phyloP scores from a whole-genome alignment of 2,888 invertebrate genomes.

The Drosophila anomelani region DNA sequence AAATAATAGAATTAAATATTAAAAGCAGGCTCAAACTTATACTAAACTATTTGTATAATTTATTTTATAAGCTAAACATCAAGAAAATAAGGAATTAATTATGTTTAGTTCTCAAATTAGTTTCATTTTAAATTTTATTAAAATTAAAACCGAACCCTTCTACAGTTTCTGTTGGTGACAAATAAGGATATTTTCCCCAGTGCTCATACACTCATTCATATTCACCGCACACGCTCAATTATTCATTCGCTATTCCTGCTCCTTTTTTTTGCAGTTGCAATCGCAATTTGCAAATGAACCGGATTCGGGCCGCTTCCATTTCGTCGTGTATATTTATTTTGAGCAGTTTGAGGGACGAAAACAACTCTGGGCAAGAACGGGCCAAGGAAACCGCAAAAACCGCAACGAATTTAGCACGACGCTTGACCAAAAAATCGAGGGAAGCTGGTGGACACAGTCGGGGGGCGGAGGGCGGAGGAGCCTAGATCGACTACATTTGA shows the following conservation, averaged over 20 bases:
- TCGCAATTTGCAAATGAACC: slow-evolving; percentile 62
- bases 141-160: not conserved
- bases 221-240: slow-evolving; percentile 63
- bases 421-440: slow-evolving; percentile 58
- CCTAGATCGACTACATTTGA: slow-evolving; percentile 56
- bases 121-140: not conserved
- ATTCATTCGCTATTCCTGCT: slow-evolving; percentile 50
- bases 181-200: not conserved
- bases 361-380: slow-evolving; percentile 32
- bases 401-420: slow-evolving; percentile 74
- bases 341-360: slow-evolving; percentile 33
- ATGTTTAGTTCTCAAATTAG: fast-evolving
- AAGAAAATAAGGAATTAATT: not conserved
- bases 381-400: slow-evolving; percentile 62
- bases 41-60: not conserved
- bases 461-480: not conserved
- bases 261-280: slow-evolving; percentile 5
- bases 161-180: too few species aligned
- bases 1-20: too few species aligned
- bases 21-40: fast-evolving
- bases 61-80: fast-evolving
- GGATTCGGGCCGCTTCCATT: slow-evolving; percentile 49
- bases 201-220: slow-evolving; percentile 50
- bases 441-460: slow-evolving; percentile 4
- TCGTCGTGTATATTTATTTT: slow-evolving; percentile 43